Percentiles rank a stretch among this genome's conserved stretches.
Evolutionary conservation across 2,797 vertebrate species (phyloP).

Genomic region (Danio albolineatus): DNA sequence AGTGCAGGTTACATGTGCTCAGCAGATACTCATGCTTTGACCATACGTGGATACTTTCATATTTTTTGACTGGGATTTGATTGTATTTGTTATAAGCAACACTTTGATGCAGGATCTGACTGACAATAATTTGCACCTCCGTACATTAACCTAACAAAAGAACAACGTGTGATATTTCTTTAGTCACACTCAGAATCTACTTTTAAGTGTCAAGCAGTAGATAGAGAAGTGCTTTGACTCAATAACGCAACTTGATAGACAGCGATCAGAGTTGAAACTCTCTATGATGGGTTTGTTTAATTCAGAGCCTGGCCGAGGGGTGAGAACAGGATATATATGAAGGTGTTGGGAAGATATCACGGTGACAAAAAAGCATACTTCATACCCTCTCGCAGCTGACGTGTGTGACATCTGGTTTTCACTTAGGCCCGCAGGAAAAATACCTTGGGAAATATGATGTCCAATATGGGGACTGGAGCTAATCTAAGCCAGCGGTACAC

Average conservation of each 20-base stretch:
- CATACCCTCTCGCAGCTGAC: slow-evolving; percentile 66
- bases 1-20: neutral
- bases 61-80: neutral
- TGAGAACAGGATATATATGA: slow-evolving; percentile 57
- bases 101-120: neutral
- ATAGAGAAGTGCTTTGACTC: slow-evolving; percentile 21
- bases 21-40: neutral
- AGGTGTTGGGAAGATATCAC: slow-evolving; percentile 51
- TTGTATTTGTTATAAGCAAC: slow-evolving; percentile 10
- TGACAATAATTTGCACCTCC: slow-evolving; percentile 17
- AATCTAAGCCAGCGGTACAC: slow-evolving; percentile 70
- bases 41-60: neutral
- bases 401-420: slow-evolving; percentile 71
- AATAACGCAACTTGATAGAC: slow-evolving; percentile 42
- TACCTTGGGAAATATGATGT: slow-evolving; percentile 73
- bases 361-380: slow-evolving; percentile 67
- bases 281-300: slow-evolving; percentile 59
- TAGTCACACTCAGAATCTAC: neutral
- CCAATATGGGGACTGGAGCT: slow-evolving; percentile 69
- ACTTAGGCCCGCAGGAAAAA: slow-evolving; percentile 68
- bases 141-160: neutral
- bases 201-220: neutral
- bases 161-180: slow-evolving; percentile 6
- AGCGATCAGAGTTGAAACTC: slow-evolving; percentile 55
- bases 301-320: slow-evolving; percentile 44